Conservation (phyloP, 2,888 invertebrate genomes). For the Acanthosoma haemorrhoidale region DNA sequence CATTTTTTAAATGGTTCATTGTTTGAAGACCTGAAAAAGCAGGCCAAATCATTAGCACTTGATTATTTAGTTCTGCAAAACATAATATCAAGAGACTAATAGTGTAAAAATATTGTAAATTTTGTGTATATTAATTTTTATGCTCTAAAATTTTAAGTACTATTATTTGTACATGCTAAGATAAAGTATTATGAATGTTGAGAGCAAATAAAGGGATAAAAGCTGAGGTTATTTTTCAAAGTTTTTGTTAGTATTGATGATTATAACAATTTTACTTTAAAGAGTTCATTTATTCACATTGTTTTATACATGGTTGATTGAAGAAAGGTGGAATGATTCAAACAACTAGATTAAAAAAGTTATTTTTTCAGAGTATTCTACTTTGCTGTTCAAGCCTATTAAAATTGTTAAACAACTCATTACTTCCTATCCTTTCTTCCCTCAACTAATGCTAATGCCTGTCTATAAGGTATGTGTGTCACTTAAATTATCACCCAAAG, state of each 20-base stretch:
- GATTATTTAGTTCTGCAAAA: neutral
- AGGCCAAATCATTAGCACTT: slow-evolving; percentile 16
- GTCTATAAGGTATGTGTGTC: neutral
- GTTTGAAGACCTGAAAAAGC: neutral
- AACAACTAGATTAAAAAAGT: neutral
- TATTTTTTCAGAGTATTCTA: too few species aligned
- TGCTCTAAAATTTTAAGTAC: slow-evolving; percentile 3
- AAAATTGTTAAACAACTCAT: neutral
- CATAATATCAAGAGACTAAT: slow-evolving; percentile 23
- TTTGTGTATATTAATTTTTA: slow-evolving; percentile 24
- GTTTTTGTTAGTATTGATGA: neutral
- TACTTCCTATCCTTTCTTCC: neutral
- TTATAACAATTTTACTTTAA: neutral
- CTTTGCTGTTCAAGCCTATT: neutral
- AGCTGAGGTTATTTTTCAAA: neutral
- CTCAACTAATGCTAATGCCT: neutral
- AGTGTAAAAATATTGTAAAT: slow-evolving; percentile 24
- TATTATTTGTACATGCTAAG: slow-evolving; percentile 1
- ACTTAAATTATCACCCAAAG: neutral
- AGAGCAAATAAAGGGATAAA: neutral
- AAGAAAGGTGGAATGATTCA: neutral
- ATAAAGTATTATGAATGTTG: neutral
- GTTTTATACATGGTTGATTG: neutral
- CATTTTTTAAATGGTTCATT: neutral
- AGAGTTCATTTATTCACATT: neutral